A percentile compares a stretch with the other conserved stretches of the same genome.
These are phyloP conservation scores for Steromphala cineraria DNA, from an alignment of 2,888 invertebrate genomes.

Conservation along the genomic window DNA sequence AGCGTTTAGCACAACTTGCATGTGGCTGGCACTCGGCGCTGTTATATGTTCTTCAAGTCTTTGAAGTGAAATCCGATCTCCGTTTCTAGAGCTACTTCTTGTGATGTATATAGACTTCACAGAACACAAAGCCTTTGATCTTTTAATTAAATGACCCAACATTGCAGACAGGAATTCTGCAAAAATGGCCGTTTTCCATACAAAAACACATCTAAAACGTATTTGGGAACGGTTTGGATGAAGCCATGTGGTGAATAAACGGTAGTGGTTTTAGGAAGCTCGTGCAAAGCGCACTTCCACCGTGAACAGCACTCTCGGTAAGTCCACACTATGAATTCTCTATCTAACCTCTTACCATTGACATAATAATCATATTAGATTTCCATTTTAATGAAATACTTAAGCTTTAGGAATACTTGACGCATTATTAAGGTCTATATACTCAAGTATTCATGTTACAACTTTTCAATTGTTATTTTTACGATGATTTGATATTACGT, in stretches of 20 bases:
- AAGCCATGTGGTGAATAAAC: slow-evolving; percentile 18
- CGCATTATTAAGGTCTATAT: no score
- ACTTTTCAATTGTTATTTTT: no score
- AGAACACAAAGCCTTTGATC: slow-evolving; percentile 50
- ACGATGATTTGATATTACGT: no score
- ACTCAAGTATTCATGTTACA: no score
- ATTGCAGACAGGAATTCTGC: slow-evolving; percentile 36
- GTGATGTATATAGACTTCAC: slow-evolving; percentile 35
- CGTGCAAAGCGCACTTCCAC: not conserved
- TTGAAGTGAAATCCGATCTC: slow-evolving; percentile 39
- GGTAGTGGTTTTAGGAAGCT: not conserved
- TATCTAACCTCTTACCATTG: no score
- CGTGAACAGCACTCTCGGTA: not conserved
- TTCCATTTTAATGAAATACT: no score
- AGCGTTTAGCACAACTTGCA: slow-evolving; percentile 14
- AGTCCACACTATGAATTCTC: not conserved
- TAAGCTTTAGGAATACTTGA: no score
- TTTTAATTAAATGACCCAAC: slow-evolving; percentile 48
- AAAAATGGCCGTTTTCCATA: slow-evolving; percentile 33
- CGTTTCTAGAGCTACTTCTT: slow-evolving; percentile 20
- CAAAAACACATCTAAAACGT: slow-evolving; percentile 28
- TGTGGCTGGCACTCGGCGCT: slow-evolving; percentile 14
- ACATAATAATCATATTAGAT: no score
- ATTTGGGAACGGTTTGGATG: slow-evolving; percentile 4
- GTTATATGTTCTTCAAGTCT: slow-evolving; percentile 29